Percentiles rank a stretch among this genome's conserved stretches.
These are phyloP conservation scores for Choristoneura rosaceana DNA, from an alignment of 2,888 invertebrate species.

Conservation along the genomic window DNA sequence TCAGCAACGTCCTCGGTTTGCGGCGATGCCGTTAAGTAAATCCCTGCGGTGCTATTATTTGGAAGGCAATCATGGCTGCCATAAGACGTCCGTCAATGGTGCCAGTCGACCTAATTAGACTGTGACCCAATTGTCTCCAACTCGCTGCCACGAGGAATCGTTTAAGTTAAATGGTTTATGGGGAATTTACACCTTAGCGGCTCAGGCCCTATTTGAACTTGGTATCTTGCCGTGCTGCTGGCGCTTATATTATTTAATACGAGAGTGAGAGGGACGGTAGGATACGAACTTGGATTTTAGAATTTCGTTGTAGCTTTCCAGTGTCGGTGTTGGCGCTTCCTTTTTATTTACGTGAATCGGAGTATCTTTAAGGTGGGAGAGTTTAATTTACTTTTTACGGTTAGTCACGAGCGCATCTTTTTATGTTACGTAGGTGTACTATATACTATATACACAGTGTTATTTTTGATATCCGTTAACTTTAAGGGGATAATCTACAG, in stretches of 20 bases:
- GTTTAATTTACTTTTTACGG: background rate
- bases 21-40: conserved; percentile 67
- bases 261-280: too few species aligned
- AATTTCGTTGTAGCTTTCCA: too few species aligned
- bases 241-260: too few species aligned
- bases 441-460: too few species aligned
- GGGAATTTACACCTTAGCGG: conserved; percentile 29
- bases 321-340: background rate
- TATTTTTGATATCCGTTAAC: too few species aligned
- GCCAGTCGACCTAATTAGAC: conserved; percentile 75
- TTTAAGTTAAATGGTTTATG: conserved; percentile 61
- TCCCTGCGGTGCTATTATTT: conserved; percentile 71
- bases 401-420: background rate
- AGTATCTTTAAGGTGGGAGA: background rate
- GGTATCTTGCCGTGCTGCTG: too few species aligned
- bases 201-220: background rate
- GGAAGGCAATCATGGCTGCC: conserved; percentile 57
- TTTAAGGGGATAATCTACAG: too few species aligned
- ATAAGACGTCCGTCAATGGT: conserved; percentile 70
- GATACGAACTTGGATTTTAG: too few species aligned
- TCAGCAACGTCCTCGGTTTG: conserved; percentile 49
- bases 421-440: background rate
- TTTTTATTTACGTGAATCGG: background rate
- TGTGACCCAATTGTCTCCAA: conserved; percentile 81
- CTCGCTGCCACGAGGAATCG: conserved; percentile 58